A percentile compares a stretch with the other conserved stretches of the same genome.
Conservation (phyloP, 1,140 invertebrate species). For the Drosophila prosaltans region DNA sequence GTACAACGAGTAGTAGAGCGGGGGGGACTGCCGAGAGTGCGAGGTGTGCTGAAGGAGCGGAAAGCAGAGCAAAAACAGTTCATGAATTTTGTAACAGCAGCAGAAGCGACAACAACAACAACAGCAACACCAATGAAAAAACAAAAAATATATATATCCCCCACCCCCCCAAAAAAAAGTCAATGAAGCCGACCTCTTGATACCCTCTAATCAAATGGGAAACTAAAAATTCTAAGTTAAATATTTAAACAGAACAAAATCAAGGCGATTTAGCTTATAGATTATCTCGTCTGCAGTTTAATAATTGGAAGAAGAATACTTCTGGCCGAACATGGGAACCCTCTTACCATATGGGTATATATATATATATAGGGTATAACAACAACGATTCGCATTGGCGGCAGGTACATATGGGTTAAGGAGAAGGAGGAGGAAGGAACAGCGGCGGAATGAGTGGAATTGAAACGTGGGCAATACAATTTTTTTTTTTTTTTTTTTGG, state of each 20-base stretch:
- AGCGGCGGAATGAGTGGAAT: neutral
- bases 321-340: too few species aligned
- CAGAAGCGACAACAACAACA: conserved; percentile 74
- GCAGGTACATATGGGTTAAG: conserved; percentile 42
- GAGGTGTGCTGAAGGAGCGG: conserved; percentile 7
- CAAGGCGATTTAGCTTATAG: too few species aligned
- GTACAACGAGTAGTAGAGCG: conserved; percentile 30
- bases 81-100: conserved; percentile 77
- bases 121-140: conserved; percentile 42
- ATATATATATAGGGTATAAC: neutral
- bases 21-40: conserved; percentile 23
- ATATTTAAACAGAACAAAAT: too few species aligned
- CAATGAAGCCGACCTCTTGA: neutral
- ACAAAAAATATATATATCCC: conserved; percentile 9
- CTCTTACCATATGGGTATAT: neutral
- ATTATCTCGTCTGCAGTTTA: too few species aligned
- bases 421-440: conserved; percentile 7
- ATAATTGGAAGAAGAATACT: too few species aligned
- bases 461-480: conserved; percentile 36
- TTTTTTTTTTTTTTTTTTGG: conserved; percentile 24
- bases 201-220: neutral
- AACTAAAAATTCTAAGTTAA: too few species aligned
- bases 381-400: conserved; percentile 24
- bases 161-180: neutral
- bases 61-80: conserved; percentile 65